phyloP scores from a whole-genome alignment of 2,797 vertebrate genomes.

The Triplophysa bombifrons region DNA sequence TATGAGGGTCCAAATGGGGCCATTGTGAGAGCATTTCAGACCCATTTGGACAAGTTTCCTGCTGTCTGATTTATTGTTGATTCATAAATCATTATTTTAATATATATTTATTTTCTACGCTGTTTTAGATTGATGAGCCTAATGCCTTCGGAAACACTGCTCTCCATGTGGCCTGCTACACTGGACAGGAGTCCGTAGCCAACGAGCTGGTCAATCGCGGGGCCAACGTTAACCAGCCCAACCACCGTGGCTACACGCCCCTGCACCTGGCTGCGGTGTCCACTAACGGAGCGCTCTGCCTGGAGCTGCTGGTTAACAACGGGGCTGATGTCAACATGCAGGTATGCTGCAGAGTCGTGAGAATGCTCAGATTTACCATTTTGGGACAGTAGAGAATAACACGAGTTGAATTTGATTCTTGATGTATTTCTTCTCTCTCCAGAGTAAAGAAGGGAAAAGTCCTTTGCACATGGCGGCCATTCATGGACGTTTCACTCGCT shows the following conservation, averaged over 20 bases:
- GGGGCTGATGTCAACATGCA: conserved; percentile 98
- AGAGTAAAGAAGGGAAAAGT: conserved; percentile 99
- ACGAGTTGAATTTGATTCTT: background rate
- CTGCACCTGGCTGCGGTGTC: conserved; percentile 97
- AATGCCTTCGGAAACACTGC: conserved; percentile 97
- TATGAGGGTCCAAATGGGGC: too few relatives aligned
- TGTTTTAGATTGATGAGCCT: conserved; percentile 90
- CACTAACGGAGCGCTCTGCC: conserved; percentile 96
- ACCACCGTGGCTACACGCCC: conserved; percentile 94
- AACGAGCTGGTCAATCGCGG: conserved; percentile 96
- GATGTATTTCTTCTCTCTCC: conserved; percentile 23
- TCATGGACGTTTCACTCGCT: conserved; percentile 97
- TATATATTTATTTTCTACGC: background rate
- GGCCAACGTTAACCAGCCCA: conserved; percentile 97
- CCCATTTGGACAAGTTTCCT: background rate
- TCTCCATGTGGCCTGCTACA: conserved; percentile 97
- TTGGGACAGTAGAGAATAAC: too few relatives aligned
- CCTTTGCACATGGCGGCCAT: conserved; percentile 99
- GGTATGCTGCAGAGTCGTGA: conserved; percentile 67
- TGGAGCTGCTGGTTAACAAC: conserved; percentile 97
- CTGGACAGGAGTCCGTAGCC: conserved; percentile 96
- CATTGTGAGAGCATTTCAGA: background rate
- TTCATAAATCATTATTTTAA: too few relatives aligned
- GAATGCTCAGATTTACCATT: too few relatives aligned
- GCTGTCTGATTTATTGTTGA: too few relatives aligned